These are phyloP conservation scores for Bembecia ichneumoniformis DNA, from an alignment of 2,888 invertebrate genomes.

Conservation along the genomic window DNA sequence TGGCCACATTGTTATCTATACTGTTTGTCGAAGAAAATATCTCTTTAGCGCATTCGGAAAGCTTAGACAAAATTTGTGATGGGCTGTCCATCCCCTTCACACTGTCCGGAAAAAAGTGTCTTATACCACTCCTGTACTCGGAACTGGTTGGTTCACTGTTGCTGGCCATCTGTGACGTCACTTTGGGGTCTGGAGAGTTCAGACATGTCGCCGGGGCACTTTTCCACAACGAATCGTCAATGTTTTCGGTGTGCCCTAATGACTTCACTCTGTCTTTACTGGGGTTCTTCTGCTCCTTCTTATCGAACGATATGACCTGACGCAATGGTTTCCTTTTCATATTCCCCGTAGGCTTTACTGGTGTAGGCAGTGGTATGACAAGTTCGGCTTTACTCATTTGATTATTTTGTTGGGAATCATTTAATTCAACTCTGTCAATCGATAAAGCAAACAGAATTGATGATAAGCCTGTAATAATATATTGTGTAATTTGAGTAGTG, in stretches of 20 bases:
- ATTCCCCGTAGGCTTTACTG: constrained; percentile 63
- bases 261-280: constrained; percentile 23
- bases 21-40: constrained; percentile 62
- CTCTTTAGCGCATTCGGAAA: constrained; percentile 67
- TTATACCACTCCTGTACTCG: constrained; percentile 45
- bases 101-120: constrained; percentile 64
- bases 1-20: constrained; percentile 49
- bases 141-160: constrained; percentile 62
- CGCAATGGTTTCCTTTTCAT: constrained; percentile 55
- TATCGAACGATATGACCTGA: constrained; percentile 68
- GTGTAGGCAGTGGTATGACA: constrained; percentile 78
- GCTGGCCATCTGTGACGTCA: constrained; percentile 36
- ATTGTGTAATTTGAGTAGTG: constrained; percentile 2
- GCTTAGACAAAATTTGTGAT: constrained; percentile 55
- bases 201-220: constrained; percentile 77
- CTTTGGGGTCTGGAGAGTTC: constrained; percentile 70
- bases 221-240: constrained; percentile 44
- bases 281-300: constrained; percentile 38
- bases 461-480: constrained; percentile 77
- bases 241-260: constrained; percentile 19
- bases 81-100: constrained; percentile 60
- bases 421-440: constrained; percentile 88
- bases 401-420: constrained; percentile 68
- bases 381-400: constrained; percentile 73
- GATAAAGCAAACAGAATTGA: constrained; percentile 93